Percentiles rank a stretch among this genome's conserved stretches.
Conservation (phyloP, 2,888 invertebrate genomes). For the Crematogaster levior region DNA sequence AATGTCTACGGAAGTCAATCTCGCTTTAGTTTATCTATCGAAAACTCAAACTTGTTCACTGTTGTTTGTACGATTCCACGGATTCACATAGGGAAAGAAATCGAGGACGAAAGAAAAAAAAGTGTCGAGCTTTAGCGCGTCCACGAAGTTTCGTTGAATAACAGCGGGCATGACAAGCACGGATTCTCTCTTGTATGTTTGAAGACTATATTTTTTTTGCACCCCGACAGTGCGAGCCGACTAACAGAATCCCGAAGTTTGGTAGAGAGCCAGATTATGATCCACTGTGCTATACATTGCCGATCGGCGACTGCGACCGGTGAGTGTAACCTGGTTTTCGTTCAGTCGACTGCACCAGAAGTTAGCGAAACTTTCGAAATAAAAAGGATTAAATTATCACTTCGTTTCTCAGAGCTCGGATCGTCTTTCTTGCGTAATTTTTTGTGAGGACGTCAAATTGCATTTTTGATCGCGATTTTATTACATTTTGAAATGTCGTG, state of each 20-base stretch:
- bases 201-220: constrained; percentile 75
- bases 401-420: constrained; percentile 18
- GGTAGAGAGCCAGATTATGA: constrained; percentile 80
- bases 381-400: constrained; percentile 48
- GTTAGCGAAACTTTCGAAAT: constrained; percentile 69
- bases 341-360: constrained; percentile 57
- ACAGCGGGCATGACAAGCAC: constrained; percentile 52
- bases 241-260: constrained; percentile 80
- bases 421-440: constrained; percentile 27
- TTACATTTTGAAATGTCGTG: neutral
- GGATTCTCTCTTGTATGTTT: constrained; percentile 73
- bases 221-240: constrained; percentile 72
- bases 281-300: constrained; percentile 73
- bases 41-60: constrained; percentile 18
- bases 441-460: constrained; percentile 13
- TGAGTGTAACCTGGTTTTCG: constrained; percentile 67
- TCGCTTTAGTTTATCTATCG: constrained; percentile 1
- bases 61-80: constrained; percentile 30
- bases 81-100: constrained; percentile 32
- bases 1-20: constrained; percentile 20
- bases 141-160: constrained; percentile 66
- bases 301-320: constrained; percentile 63
- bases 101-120: constrained; percentile 53
- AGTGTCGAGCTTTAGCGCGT: constrained; percentile 41
- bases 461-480: constrained; percentile 21